A percentile compares a stretch with the other conserved stretches of the same genome.
phyloP scores from a whole-genome alignment of 2,113 vertebrate genomes.

The Callaeas wilsoni region DNA sequence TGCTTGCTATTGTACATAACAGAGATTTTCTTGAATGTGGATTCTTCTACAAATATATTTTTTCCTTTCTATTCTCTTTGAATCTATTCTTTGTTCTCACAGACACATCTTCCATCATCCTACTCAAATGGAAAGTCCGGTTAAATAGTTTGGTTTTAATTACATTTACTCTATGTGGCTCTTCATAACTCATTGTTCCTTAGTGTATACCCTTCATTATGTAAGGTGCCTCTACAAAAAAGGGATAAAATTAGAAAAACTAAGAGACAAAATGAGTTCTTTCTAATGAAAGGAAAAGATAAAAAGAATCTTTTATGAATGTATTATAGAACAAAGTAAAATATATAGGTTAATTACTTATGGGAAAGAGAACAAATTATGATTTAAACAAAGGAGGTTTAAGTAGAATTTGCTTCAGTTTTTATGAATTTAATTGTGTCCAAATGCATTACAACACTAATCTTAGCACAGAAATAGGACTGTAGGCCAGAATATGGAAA shows the following conservation, averaged over 20 bases:
- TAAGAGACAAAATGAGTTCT: neutral
- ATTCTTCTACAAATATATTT: neutral
- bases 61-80: neutral
- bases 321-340: neutral
- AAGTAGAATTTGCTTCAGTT: neutral
- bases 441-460: neutral
- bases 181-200: neutral
- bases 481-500: neutral
- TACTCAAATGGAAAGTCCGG: neutral
- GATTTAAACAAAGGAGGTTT: neutral
- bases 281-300: neutral
- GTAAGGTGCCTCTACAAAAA: neutral
- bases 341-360: slow-evolving; percentile 9
- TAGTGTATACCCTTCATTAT: neutral
- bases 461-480: neutral
- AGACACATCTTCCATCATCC: slow-evolving; percentile 3
- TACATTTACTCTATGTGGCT: neutral
- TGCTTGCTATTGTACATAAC: neutral
- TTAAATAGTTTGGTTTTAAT: neutral
- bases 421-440: neutral
- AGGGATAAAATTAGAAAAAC: neutral
- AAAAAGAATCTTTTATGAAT: neutral
- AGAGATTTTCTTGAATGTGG: neutral
- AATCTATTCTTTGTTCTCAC: neutral
- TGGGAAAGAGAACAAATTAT: neutral